Conservation (phyloP, 2,888 invertebrate genomes). For the Tuberolachnus salignus region DNA sequence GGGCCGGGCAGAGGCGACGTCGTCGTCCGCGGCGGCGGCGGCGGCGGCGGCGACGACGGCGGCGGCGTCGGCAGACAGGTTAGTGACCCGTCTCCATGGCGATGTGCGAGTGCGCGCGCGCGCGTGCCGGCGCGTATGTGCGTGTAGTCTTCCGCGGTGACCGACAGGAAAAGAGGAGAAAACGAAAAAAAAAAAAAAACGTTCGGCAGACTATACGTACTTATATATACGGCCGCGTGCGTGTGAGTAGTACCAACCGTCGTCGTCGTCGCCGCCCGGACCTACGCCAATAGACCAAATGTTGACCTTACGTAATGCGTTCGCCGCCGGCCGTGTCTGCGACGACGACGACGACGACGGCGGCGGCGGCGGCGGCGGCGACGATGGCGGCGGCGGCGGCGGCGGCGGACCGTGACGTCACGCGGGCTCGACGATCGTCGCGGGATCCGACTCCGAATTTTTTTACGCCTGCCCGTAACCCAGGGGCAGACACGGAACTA, state of each 20-base stretch:
- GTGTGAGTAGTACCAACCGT: conserved; percentile 49
- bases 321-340: background rate
- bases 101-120: conserved; percentile 3
- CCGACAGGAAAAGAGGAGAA: background rate
- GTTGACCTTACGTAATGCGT: conserved; percentile 48
- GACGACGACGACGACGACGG: background rate
- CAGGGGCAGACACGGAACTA: no score
- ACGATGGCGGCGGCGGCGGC: no score
- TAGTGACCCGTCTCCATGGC: conserved; percentile 52
- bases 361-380: background rate
- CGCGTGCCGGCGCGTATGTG: background rate
- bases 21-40: background rate
- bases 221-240: background rate
- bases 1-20: background rate
- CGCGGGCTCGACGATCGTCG: background rate
- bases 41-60: conserved; percentile 12
- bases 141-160: conserved; percentile 34
- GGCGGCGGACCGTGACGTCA: conserved; percentile 41
- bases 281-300: conserved; percentile 53
- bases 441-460: no score
- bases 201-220: conserved; percentile 26
- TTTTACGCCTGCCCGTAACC: no score
- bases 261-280: conserved; percentile 39
- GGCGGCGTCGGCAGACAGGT: conserved; percentile 46
- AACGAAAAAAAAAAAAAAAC: background rate